Conservation (phyloP, 2,888 invertebrate genomes). For the Orchesellides sinensis region DNA sequence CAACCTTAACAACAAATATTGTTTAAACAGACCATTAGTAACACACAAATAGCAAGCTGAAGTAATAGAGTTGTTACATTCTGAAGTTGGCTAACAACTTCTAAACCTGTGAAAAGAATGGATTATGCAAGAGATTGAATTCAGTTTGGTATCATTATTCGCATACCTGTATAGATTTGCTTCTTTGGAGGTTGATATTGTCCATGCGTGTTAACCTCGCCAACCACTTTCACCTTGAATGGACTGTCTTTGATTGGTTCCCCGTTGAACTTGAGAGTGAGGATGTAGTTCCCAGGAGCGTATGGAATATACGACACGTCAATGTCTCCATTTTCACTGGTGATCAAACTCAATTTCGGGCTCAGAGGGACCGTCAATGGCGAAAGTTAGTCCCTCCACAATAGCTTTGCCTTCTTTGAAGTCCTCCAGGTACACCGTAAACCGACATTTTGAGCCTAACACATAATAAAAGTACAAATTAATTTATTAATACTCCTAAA, state of each 20-base stretch:
- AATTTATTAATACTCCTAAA: too few species aligned
- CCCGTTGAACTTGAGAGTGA: conserved; percentile 62
- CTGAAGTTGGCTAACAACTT: too few species aligned
- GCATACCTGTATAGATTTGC: conserved; percentile 61
- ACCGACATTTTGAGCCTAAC: conserved; percentile 60
- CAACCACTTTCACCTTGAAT: conserved; percentile 65
- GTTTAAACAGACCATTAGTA: too few species aligned
- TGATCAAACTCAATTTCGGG: conserved; percentile 65
- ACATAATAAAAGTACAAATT: not conserved
- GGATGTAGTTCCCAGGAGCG: conserved; percentile 52
- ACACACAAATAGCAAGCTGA: not conserved
- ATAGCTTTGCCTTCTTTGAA: conserved; percentile 61
- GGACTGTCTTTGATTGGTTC: conserved; percentile 64
- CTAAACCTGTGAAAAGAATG: too few species aligned
- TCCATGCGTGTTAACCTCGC: conserved; percentile 65
- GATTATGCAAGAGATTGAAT: not conserved
- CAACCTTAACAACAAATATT: too few species aligned
- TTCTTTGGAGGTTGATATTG: conserved; percentile 62
- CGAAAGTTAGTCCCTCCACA: conserved; percentile 61
- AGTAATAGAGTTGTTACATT: too few species aligned
- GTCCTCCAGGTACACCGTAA: conserved; percentile 65
- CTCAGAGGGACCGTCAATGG: conserved; percentile 61
- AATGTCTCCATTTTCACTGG: conserved; percentile 65
- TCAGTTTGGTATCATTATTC: not conserved
- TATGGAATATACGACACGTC: conserved; percentile 52